A percentile compares a stretch with the other conserved stretches of the same genome.
Evolutionary conservation across 2,797 vertebrate genomes (phyloP).

Genomic region (Enteromius treurensis): DNA sequence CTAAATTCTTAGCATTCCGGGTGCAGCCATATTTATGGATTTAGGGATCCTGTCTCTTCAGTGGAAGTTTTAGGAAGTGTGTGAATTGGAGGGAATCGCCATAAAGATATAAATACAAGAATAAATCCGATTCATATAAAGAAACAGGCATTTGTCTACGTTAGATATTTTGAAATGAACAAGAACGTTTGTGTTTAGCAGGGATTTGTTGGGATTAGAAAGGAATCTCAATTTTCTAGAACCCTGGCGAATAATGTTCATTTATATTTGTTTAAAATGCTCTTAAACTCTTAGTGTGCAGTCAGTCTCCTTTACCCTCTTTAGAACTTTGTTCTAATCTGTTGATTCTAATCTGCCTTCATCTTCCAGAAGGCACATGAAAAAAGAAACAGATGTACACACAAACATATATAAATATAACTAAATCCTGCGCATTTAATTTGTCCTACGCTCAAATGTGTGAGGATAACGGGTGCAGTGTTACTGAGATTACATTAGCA

Average conservation of each 20-base stretch:
- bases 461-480: constrained; percentile 14
- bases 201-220: constrained; percentile 25
- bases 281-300: constrained; percentile 34
- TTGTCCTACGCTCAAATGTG: neutral
- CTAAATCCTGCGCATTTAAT: constrained; percentile 33
- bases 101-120: neutral
- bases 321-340: constrained; percentile 30
- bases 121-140: neutral
- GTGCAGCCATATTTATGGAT: constrained; percentile 57
- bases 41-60: constrained; percentile 23
- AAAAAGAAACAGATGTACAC: neutral
- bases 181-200: constrained; percentile 16
- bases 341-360: constrained; percentile 37
- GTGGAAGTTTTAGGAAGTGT: constrained; percentile 19
- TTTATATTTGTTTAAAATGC: constrained; percentile 34
- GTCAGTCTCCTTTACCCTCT: neutral
- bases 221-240: neutral
- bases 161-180: neutral
- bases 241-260: constrained; percentile 21
- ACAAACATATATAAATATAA: constrained; percentile 16
- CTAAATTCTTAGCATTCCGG: constrained; percentile 79
- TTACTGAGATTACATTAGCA: constrained; percentile 20
- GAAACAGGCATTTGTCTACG: neutral
- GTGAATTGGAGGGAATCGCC: constrained; percentile 12
- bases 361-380: constrained; percentile 6